A percentile compares a stretch with the other conserved stretches of the same genome.
phyloP scores from a whole-genome alignment of 2,888 invertebrate genomes.

The Mythimna ferrago region DNA sequence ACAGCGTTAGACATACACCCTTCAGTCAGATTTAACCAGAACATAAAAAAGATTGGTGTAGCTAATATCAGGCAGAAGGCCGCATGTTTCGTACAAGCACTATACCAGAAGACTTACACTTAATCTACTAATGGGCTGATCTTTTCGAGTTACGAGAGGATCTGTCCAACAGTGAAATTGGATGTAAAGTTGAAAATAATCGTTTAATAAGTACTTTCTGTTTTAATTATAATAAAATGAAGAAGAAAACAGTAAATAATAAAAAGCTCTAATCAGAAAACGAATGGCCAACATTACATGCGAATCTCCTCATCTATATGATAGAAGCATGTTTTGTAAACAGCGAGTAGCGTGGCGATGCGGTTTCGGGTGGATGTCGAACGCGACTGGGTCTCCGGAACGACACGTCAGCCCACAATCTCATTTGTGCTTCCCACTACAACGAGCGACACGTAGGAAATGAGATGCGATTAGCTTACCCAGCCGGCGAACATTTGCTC shows the following conservation, averaged over 20 bases:
- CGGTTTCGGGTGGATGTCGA: conserved; percentile 73
- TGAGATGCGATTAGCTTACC: conserved; percentile 84
- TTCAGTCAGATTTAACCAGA: conserved; percentile 18
- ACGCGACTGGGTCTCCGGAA: conserved; percentile 78
- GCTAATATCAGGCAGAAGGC: background rate
- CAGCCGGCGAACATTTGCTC: conserved; percentile 71
- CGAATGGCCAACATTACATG: conserved; percentile 8
- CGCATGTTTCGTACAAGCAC: background rate
- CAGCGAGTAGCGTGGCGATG: conserved; percentile 60
- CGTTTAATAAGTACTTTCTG: background rate
- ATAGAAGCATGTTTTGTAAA: conserved; percentile 63
- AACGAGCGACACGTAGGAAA: conserved; percentile 84
- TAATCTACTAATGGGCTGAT: no score
- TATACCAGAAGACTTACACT: background rate
- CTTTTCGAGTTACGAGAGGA: background rate
- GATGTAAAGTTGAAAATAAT: background rate
- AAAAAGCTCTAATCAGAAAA: background rate
- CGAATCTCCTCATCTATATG: conserved; percentile 32
- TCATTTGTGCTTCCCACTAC: conserved; percentile 84
- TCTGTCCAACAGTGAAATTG: background rate
- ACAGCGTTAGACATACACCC: background rate
- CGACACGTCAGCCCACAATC: conserved; percentile 83
- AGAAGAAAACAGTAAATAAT: background rate
- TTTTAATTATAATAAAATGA: background rate
- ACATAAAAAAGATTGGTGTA: background rate